phyloP scores from a whole-genome alignment of 2,113 vertebrate genomes.

The Daboia siamensis region DNA sequence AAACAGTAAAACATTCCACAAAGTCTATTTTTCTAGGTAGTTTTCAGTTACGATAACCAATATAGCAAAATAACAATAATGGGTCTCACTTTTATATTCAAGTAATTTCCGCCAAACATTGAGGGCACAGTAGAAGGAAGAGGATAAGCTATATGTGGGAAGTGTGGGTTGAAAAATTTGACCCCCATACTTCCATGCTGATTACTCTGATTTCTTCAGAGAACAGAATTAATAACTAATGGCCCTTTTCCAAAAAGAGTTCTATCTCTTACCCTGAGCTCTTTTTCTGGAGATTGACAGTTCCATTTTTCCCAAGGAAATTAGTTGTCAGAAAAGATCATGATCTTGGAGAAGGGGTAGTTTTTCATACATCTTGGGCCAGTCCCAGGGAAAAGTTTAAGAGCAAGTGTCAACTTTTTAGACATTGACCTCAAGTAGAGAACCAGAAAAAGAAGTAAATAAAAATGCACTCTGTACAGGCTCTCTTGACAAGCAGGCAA shows the following conservation, averaged over 20 bases:
- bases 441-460: background rate
- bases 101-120: background rate
- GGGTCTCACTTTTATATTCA: background rate
- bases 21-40: background rate
- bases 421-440: background rate
- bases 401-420: background rate
- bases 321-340: slow-evolving; percentile 5
- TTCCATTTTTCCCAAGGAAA: slow-evolving; percentile 16
- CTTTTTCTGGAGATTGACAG: slow-evolving; percentile 17
- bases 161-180: background rate
- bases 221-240: background rate
- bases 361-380: background rate
- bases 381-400: background rate
- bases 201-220: slow-evolving; percentile 7
- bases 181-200: background rate
- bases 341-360: background rate
- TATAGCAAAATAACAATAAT: background rate
- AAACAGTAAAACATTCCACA: background rate
- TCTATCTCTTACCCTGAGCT: background rate
- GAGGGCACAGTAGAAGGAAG: background rate
- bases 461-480: background rate
- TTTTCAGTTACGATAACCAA: background rate
- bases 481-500: background rate
- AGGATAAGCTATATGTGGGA: background rate
- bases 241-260: background rate